phyloP scores from a whole-genome alignment of 2,888 invertebrate species.

The Eupithecia abbreviata region DNA sequence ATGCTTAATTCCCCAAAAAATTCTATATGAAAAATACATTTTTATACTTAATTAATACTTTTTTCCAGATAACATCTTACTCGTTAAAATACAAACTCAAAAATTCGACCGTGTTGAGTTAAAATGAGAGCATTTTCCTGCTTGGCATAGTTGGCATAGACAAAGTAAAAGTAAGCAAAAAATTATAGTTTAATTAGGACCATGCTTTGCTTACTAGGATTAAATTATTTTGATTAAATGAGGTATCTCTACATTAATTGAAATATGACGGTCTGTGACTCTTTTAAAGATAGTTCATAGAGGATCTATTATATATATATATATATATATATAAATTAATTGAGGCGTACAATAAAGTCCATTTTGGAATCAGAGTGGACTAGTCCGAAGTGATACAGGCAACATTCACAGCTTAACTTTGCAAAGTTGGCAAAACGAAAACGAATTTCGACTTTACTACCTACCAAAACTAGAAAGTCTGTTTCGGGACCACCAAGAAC shows the following conservation, averaged over 20 bases:
- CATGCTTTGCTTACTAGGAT: not conserved
- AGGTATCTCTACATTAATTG: not conserved
- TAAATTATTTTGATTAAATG: not conserved
- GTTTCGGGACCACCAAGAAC: too few species aligned
- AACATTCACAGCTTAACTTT: not conserved
- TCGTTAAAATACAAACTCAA: conserved; percentile 27
- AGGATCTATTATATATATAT: too few species aligned
- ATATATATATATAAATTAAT: too few species aligned
- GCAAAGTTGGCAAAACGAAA: too few species aligned
- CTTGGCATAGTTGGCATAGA: not conserved
- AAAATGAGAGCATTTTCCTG: not conserved
- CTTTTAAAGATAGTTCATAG: not conserved
- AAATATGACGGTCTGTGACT: not conserved
- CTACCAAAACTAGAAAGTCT: too few species aligned
- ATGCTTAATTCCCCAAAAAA: not conserved
- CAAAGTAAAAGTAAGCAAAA: not conserved
- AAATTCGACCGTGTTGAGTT: conserved; percentile 45
- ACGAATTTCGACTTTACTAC: too few species aligned
- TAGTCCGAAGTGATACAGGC: not conserved
- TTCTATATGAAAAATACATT: not conserved
- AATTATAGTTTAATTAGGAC: not conserved
- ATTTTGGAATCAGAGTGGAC: not conserved
- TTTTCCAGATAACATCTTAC: conserved; percentile 23
- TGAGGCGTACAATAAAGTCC: not conserved
- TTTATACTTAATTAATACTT: not conserved